Evolutionary conservation across 2,888 invertebrate species (phyloP).

Genomic region (Acanthococcus lagerstroemiae): DNA sequence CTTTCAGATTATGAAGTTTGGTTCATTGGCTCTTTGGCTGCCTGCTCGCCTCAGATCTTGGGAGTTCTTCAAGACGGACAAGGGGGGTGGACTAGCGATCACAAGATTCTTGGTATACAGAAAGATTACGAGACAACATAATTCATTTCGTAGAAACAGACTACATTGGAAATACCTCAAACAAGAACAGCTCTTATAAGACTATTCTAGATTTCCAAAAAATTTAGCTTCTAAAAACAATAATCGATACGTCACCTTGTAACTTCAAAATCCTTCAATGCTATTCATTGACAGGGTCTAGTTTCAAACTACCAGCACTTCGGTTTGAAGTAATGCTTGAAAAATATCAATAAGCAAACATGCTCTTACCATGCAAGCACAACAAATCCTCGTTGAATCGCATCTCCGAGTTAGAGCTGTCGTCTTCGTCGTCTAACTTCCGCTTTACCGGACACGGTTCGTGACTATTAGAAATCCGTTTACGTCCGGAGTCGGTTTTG

Average conservation of each 20-base stretch:
- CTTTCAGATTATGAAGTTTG: too few relatives aligned
- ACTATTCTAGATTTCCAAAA: too few relatives aligned
- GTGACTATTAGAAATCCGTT: too few relatives aligned
- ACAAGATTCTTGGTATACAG: too few relatives aligned
- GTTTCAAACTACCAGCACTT: not conserved
- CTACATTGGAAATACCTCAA: too few relatives aligned
- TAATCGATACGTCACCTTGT: not conserved
- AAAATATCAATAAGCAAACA: not conserved
- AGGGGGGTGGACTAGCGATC: too few relatives aligned
- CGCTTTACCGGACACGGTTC: not conserved
- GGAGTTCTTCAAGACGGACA: too few relatives aligned
- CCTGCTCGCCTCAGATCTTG: too few relatives aligned
- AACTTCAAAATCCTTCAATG: not conserved
- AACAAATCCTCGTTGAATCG: slow-evolving; percentile 49
- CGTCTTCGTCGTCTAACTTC: slow-evolving; percentile 38
- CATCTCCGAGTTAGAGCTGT: slow-evolving; percentile 39
- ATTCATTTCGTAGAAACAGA: too few relatives aligned
- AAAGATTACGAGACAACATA: too few relatives aligned
- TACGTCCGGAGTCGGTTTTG: not conserved
- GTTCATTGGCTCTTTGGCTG: too few relatives aligned
- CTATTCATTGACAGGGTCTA: not conserved
- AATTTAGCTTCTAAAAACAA: not conserved
- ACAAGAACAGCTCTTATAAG: too few relatives aligned
- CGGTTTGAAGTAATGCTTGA: not conserved
- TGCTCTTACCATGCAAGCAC: slow-evolving; percentile 45